phyloP scores from a whole-genome alignment of 2,113 vertebrate genomes.

The Circaetus gallicus region DNA sequence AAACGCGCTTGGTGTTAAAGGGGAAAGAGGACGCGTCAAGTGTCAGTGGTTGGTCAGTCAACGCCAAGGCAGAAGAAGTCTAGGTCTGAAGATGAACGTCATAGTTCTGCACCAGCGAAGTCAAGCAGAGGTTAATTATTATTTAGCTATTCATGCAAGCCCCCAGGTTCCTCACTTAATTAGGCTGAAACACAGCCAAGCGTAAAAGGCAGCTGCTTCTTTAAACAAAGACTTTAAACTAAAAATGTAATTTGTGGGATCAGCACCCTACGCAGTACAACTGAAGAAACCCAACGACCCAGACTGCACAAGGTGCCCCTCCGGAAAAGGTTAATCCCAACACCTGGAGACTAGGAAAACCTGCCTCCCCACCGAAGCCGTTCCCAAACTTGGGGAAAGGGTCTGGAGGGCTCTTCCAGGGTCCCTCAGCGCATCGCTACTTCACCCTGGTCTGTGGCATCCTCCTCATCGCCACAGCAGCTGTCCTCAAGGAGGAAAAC shows the following conservation, averaged over 20 bases:
- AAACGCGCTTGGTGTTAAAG: not conserved
- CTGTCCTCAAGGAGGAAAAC: not conserved
- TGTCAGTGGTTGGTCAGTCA: not conserved
- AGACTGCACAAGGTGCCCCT: not conserved
- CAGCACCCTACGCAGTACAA: fast-evolving
- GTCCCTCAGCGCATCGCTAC: fast-evolving
- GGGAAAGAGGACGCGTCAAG: not conserved
- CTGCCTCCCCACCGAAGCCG: fast-evolving
- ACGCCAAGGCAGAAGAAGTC: not conserved
- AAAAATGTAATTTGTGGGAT: not conserved
- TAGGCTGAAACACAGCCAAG: not conserved
- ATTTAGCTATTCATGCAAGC: not conserved
- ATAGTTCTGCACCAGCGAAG: not conserved
- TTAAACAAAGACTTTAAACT: not conserved
- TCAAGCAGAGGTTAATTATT: not conserved
- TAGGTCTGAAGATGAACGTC: not conserved
- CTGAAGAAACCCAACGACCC: not conserved
- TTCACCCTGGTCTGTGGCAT: not conserved
- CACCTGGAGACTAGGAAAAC: not conserved
- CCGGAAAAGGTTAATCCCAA: not conserved
- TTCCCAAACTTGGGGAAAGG: not conserved
- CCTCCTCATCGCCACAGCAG: not conserved
- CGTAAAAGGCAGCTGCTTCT: not conserved
- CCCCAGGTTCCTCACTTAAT: not conserved
- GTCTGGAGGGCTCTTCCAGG: not conserved